A percentile compares a stretch with the other conserved stretches of the same genome.
phyloP scores from a whole-genome alignment of 2,113 vertebrate species.

The Bambusicola thoracicus region DNA sequence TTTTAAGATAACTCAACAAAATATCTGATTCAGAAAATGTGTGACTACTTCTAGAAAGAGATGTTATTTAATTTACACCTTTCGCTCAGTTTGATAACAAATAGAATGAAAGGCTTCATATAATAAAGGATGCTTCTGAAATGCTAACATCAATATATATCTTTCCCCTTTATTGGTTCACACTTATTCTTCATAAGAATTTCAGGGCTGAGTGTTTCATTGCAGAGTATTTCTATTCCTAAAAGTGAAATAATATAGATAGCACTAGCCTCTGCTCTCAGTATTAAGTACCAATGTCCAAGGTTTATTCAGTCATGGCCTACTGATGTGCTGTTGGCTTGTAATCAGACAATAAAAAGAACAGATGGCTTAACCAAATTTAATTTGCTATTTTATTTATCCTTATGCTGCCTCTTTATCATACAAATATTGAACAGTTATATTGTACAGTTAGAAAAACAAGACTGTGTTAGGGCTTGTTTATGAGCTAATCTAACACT shows the following conservation, averaged over 20 bases:
- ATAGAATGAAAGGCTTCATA: neutral
- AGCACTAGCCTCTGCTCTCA: neutral
- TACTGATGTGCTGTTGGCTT: constrained; percentile 49
- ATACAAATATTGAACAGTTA: constrained; percentile 35
- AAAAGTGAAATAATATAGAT: constrained; percentile 21
- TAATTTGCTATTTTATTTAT: constrained; percentile 74
- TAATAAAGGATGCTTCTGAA: constrained; percentile 32
- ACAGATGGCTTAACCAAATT: constrained; percentile 74
- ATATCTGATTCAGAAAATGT: neutral
- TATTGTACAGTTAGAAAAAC: constrained; percentile 21
- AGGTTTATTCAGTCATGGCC: constrained; percentile 28
- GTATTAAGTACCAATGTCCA: constrained; percentile 12
- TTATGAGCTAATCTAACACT: constrained; percentile 44
- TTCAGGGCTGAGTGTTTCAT: neutral
- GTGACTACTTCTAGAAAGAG: neutral
- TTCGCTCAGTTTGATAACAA: constrained; percentile 6
- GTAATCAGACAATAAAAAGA: constrained; percentile 59
- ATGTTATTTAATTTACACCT: constrained; percentile 2
- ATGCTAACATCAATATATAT: neutral
- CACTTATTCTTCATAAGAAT: neutral
- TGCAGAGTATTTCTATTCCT: neutral
- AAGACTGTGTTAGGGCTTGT: constrained; percentile 3
- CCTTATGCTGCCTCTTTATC: constrained; percentile 44
- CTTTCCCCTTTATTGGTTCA: neutral
- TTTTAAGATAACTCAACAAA: neutral